Percentiles rank a stretch among this genome's conserved stretches.
These are phyloP conservation scores for Myopa tessellatipennis DNA, from an alignment of 2,888 invertebrate genomes.

Conservation along the genomic window DNA sequence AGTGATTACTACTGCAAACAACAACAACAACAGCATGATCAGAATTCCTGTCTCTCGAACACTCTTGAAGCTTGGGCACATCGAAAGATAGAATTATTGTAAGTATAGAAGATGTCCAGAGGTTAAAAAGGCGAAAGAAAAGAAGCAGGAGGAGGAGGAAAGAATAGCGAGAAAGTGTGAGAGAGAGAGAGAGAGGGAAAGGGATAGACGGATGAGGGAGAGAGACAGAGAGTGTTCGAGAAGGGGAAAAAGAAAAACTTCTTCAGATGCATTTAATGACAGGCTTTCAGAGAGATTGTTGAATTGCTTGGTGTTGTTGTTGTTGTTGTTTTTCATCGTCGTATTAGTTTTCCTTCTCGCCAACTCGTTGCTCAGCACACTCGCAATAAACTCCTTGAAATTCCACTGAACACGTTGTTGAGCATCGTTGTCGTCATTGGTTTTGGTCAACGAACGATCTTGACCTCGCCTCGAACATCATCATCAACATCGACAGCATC, in stretches of 20 bases:
- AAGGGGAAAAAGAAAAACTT: background rate
- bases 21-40: constrained; percentile 1
- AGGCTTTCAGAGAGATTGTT: background rate
- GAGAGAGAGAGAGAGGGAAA: background rate
- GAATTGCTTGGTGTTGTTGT: background rate
- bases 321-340: background rate
- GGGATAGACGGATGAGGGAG: background rate
- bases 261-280: background rate
- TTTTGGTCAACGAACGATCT: constrained; percentile 50
- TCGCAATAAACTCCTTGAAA: background rate
- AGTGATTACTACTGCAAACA: constrained; percentile 14
- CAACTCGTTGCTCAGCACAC: too few species aligned
- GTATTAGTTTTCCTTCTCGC: background rate
- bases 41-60: constrained; percentile 17
- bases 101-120: background rate
- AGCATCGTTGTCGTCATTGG: too few species aligned
- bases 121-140: background rate
- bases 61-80: background rate
- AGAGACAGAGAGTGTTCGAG: background rate
- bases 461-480: constrained; percentile 45
- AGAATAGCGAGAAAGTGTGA: too few species aligned
- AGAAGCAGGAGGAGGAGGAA: background rate
- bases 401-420: background rate
- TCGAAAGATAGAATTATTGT: background rate
- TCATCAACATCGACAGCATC: background rate